Conservation (phyloP, 1,140 invertebrate genomes). For the Brachionus rubens region DNA sequence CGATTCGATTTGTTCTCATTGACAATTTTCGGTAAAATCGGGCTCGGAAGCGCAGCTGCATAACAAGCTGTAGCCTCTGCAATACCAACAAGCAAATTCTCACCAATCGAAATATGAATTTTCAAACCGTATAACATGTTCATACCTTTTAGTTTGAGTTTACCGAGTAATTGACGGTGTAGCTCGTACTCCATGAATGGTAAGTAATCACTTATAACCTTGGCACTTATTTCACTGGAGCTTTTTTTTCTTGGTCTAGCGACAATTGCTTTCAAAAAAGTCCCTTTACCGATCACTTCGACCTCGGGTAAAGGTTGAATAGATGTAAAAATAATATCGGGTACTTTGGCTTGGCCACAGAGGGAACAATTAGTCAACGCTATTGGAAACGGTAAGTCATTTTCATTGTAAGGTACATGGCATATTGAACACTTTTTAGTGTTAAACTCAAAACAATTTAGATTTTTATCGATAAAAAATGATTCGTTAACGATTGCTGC, state of each 20-base stretch:
- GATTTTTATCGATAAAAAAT: neutral
- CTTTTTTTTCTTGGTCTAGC: slow-evolving; percentile 19
- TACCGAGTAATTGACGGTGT: slow-evolving; percentile 83
- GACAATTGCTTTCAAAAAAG: slow-evolving; percentile 19
- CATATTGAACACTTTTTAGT: slow-evolving; percentile 1
- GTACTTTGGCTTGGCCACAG: slow-evolving; percentile 75
- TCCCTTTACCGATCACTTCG: slow-evolving; percentile 58
- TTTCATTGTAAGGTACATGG: neutral
- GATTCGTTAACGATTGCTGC: slow-evolving; percentile 72
- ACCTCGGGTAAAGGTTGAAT: slow-evolving; percentile 76
- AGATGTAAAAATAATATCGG: slow-evolving; percentile 82
- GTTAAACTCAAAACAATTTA: neutral
- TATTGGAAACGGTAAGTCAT: slow-evolving; percentile 68
- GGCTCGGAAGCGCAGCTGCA: slow-evolving; percentile 34
- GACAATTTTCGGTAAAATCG: slow-evolving; percentile 5
- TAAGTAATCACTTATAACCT: slow-evolving; percentile 79
- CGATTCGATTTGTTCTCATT: slow-evolving; percentile 5
- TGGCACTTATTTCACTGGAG: slow-evolving; percentile 76
- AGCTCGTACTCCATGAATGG: slow-evolving; percentile 94
- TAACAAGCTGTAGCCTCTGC: slow-evolving; percentile 61
- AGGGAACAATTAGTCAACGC: slow-evolving; percentile 68
- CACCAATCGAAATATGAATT: slow-evolving; percentile 79
- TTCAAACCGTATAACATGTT: slow-evolving; percentile 82
- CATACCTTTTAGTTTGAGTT: slow-evolving; percentile 83
- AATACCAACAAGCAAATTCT: slow-evolving; percentile 77